Evolutionary conservation across 2,113 vertebrate species (phyloP).

Genomic region (Sapayoa aenigma): DNA sequence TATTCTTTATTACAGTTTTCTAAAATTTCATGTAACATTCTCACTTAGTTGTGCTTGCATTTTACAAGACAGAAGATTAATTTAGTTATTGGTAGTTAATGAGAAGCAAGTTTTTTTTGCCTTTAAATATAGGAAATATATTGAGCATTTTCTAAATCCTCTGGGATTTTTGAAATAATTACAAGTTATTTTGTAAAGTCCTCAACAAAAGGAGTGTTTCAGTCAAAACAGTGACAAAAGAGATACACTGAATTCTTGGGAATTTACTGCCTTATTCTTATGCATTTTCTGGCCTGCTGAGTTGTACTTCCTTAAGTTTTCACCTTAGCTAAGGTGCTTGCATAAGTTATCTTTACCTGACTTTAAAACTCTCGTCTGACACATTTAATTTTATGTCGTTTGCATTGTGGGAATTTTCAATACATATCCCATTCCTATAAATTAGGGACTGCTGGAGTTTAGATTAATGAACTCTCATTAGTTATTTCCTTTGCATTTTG

Average conservation of each 20-base stretch:
- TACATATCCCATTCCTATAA: background rate
- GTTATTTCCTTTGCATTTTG: conserved; percentile 65
- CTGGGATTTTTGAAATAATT: background rate
- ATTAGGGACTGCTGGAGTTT: conserved; percentile 24
- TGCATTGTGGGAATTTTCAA: background rate
- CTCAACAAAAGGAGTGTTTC: background rate
- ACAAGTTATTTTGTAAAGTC: background rate
- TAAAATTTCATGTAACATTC: background rate
- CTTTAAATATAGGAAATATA: background rate
- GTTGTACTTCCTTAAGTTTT: background rate
- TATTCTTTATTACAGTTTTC: background rate
- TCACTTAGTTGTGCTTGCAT: background rate
- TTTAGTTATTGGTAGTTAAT: background rate
- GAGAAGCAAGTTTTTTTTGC: no score
- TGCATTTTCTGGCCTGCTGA: background rate
- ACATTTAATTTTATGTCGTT: background rate
- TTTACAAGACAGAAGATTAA: background rate
- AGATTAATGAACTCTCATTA: conserved; percentile 68
- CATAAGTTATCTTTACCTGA: background rate
- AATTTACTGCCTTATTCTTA: no score
- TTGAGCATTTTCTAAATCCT: background rate
- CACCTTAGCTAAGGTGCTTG: background rate
- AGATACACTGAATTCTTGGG: background rate
- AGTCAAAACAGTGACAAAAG: background rate
- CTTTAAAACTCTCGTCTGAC: background rate